phyloP scores from a whole-genome alignment of 1,140 invertebrate species.

The Pogonomyrmex californicus region DNA sequence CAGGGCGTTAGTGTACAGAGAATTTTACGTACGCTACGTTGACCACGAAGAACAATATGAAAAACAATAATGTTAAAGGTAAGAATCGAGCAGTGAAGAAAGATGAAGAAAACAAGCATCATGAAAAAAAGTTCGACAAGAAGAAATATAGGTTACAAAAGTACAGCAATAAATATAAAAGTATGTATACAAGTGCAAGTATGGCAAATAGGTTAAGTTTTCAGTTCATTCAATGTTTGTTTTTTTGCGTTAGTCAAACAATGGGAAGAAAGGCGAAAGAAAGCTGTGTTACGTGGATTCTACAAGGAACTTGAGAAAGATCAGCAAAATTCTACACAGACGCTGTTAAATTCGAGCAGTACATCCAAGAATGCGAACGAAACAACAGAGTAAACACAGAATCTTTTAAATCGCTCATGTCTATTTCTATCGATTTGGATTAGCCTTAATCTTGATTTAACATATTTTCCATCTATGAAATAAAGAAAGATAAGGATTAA shows the following conservation, averaged over 20 bases:
- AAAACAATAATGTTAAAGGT: neutral
- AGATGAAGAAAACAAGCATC: neutral
- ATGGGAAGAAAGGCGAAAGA: conserved; percentile 89
- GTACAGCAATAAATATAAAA: conserved; percentile 90
- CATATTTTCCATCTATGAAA: no score
- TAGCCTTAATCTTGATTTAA: no score
- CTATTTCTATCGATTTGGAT: no score
- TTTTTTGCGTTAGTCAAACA: conserved; percentile 85
- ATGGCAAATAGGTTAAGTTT: conserved; percentile 70
- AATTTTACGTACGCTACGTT: neutral
- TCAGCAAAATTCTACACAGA: conserved; percentile 67
- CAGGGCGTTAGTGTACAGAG: neutral
- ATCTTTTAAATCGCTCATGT: neutral
- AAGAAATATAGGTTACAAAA: conserved; percentile 89
- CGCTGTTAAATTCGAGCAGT: neutral
- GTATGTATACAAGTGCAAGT: conserved; percentile 71
- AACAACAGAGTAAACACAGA: conserved; percentile 46
- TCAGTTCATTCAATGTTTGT: conserved; percentile 37
- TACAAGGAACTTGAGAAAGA: conserved; percentile 88
- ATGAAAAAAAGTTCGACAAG: conserved; percentile 88
- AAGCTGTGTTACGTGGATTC: conserved; percentile 86
- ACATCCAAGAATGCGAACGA: conserved; percentile 16
- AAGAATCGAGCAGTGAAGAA: neutral
- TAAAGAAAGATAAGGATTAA: no score
- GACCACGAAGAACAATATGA: conserved; percentile 12